Percentiles rank a stretch among this genome's conserved stretches.
Evolutionary conservation across 2,888 invertebrate species (phyloP).

Genomic region (Colletes collaris): DNA sequence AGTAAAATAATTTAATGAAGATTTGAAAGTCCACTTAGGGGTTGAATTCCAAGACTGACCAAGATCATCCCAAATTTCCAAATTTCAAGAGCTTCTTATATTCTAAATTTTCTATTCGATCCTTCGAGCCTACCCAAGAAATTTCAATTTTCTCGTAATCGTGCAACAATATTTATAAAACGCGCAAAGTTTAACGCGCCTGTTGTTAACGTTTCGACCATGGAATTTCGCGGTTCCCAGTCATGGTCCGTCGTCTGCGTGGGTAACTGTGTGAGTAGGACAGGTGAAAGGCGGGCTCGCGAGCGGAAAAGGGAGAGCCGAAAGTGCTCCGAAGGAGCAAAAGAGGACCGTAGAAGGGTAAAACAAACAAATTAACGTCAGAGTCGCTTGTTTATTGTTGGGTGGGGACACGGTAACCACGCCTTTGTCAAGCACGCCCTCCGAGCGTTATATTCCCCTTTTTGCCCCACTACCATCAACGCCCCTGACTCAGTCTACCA

Average conservation of each 20-base stretch:
- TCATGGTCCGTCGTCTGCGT: slow-evolving; percentile 1
- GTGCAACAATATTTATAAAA: no score
- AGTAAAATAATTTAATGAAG: no score
- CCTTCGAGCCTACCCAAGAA: no score
- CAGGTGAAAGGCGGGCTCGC: slow-evolving; percentile 45
- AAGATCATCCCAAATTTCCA: no score
- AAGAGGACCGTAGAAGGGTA: slow-evolving; percentile 65
- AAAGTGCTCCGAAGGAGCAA: slow-evolving; percentile 35
- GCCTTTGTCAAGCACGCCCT: slow-evolving; percentile 80
- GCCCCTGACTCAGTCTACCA: slow-evolving; percentile 57
- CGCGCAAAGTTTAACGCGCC: not conserved
- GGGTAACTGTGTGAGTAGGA: slow-evolving; percentile 41
- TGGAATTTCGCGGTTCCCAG: slow-evolving; percentile 10
- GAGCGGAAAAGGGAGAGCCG: slow-evolving; percentile 10
- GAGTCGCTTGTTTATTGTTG: slow-evolving; percentile 81
- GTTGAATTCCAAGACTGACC: no score
- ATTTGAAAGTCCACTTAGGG: no score
- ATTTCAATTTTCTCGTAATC: no score
- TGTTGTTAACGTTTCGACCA: not conserved
- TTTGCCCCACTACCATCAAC: slow-evolving; percentile 73
- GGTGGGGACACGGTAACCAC: slow-evolving; percentile 80
- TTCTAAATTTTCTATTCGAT: no score
- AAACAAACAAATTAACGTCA: slow-evolving; percentile 82
- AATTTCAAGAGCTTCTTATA: no score
- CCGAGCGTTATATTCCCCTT: slow-evolving; percentile 75